Base-by-base conservation (phyloP, 2,888 invertebrate genomes). In the Drosophila buzzatii region DNA sequence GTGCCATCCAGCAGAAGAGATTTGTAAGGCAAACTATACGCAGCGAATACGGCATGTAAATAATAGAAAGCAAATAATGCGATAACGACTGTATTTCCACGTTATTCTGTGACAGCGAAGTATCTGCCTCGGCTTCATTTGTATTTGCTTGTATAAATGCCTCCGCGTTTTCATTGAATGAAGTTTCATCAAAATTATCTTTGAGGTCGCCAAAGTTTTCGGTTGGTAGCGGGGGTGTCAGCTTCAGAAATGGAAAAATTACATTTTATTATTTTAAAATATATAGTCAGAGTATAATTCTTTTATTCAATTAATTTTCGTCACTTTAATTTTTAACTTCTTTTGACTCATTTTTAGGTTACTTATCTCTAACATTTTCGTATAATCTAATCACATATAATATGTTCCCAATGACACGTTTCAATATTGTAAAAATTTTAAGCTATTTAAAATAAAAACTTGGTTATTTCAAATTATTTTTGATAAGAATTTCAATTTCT, bases 1-100 rank as follows among this genome's bases (percentile, higher is more conserved):
- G 97, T 0, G 98, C 98, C 98, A 98, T 99, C 99, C 99, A 99
- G 91, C 98, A 98, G 93, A 99, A 99, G 41, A 99, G 94, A 94
- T 99, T 99, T 16, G 99, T 99, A 73, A 98, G 92, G 90, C 99
- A 99, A 14, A 99, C 95, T 90, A 98, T 95, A 39, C 96, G 94
- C 77, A 99, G 94, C 0, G 98, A 98, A 85, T 94, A 94, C 0
- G 99, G 99, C 97, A 99, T 98, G 91, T 96, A 95, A n/a, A 99
- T 93, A 66, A 99, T 98, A 7, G 99, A 98, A 81, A 95, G 94
- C 39, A 99, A 94, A 93, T 99, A 99, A 88, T 97, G 95, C n/a
- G 94, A 93, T 20, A 98, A 92, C 0, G 95, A 94, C n/a, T 92
- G 91, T 10, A 92, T 89, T 31, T 92, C 91, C 23, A 92, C 89